Conservation (phyloP, 2,113 vertebrate species). For the Myanophis thanlyinensis region DNA sequence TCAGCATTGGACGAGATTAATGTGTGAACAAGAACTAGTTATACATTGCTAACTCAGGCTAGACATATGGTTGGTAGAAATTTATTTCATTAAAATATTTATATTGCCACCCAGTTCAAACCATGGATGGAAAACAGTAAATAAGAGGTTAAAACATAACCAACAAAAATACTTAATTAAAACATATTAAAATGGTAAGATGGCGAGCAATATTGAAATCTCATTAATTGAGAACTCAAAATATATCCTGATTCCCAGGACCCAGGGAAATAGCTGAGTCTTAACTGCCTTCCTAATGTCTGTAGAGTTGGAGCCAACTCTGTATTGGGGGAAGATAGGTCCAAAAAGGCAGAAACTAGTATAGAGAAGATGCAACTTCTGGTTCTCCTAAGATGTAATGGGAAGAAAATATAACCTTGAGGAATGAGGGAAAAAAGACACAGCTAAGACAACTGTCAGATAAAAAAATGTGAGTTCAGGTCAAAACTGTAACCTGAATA, state of each 20-base stretch:
- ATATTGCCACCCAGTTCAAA: too few relatives aligned
- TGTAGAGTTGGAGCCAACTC: background rate
- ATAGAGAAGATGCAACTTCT: background rate
- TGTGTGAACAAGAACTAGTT: too few relatives aligned
- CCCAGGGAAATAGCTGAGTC: background rate
- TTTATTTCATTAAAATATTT: too few relatives aligned
- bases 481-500: too few relatives aligned
- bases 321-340: background rate
- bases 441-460: too few relatives aligned
- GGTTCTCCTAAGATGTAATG: background rate
- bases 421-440: too few relatives aligned
- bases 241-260: background rate
- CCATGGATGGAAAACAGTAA: background rate
- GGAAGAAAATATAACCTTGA: background rate
- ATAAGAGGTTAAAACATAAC: background rate
- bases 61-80: too few relatives aligned
- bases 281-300: background rate
- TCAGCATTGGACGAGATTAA: too few relatives aligned
- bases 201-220: background rate
- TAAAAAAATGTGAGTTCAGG: too few relatives aligned
- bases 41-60: too few relatives aligned
- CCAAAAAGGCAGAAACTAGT: background rate
- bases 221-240: background rate
- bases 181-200: background rate
- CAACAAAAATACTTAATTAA: background rate